phyloP scores from a whole-genome alignment of 2,797 vertebrate genomes.

The Anomalospiza imberbis region DNA sequence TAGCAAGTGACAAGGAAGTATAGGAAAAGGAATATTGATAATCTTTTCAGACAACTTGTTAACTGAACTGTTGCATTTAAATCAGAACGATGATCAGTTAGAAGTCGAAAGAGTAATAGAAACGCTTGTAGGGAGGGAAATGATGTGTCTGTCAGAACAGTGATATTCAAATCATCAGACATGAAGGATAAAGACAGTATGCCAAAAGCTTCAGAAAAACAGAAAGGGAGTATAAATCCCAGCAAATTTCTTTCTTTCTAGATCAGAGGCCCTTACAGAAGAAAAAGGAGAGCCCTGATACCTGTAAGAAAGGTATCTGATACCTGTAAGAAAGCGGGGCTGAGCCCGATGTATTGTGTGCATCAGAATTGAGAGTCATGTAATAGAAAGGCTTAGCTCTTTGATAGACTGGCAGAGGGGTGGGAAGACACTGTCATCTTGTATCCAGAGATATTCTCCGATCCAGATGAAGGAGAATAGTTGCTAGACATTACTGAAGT shows the following conservation, averaged over 20 bases:
- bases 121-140: not conserved
- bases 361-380: not conserved
- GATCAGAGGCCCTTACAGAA: not conserved
- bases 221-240: not conserved
- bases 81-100: not conserved
- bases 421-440: not conserved
- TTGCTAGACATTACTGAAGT: not conserved
- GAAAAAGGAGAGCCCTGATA: not conserved
- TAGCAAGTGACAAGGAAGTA: not conserved
- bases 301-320: too few species aligned
- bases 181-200: conserved; percentile 6
- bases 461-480: not conserved
- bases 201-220: conserved; percentile 5
- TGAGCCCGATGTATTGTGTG: not conserved
- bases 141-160: conserved; percentile 8
- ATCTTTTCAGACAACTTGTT: conserved; percentile 3
- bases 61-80: conserved; percentile 7
- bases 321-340: not conserved
- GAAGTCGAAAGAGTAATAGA: not conserved
- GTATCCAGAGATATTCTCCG: not conserved
- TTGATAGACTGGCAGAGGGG: not conserved
- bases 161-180: conserved; percentile 17
- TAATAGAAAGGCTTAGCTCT: not conserved
- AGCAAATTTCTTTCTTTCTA: not conserved
- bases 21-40: not conserved